These are phyloP conservation scores for Ormyrus thymus DNA, from an alignment of 2,888 invertebrate genomes.

Conservation along the genomic window DNA sequence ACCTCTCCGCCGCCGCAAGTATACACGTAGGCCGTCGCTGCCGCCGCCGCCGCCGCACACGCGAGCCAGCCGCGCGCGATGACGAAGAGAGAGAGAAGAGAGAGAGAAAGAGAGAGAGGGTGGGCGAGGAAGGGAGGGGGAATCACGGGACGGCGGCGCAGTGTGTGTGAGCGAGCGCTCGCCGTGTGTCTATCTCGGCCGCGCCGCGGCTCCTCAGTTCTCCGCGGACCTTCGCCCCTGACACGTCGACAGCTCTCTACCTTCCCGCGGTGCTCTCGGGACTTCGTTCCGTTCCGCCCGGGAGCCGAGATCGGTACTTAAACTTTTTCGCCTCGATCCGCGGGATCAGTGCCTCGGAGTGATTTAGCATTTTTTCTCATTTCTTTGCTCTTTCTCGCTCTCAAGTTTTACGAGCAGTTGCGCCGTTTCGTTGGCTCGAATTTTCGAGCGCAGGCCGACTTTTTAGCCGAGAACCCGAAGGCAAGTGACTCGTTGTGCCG, in stretches of 20 bases:
- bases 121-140: constrained; percentile 61
- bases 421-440: no score
- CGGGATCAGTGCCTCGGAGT: neutral
- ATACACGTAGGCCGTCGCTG: constrained; percentile 7
- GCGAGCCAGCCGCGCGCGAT: constrained; percentile 29
- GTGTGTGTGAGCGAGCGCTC: constrained; percentile 44
- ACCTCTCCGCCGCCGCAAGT: constrained; percentile 47
- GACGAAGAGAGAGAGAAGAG: constrained; percentile 28
- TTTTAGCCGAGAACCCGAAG: neutral
- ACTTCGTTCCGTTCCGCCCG: no score
- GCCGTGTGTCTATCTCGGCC: constrained; percentile 65
- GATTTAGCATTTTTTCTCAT: neutral
- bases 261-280: constrained; percentile 8
- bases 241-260: constrained; percentile 49
- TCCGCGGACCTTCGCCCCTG: constrained; percentile 56
- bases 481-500: constrained; percentile 15
- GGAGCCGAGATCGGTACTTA: neutral
- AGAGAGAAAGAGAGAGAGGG: constrained; percentile 41
- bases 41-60: constrained; percentile 25
- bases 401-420: no score
- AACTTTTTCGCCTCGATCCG: neutral
- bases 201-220: constrained; percentile 61
- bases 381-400: no score
- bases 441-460: neutral
- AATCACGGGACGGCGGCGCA: constrained; percentile 66